phyloP scores from a whole-genome alignment of 2,797 vertebrate species.

The Gadopsis marmoratus region DNA sequence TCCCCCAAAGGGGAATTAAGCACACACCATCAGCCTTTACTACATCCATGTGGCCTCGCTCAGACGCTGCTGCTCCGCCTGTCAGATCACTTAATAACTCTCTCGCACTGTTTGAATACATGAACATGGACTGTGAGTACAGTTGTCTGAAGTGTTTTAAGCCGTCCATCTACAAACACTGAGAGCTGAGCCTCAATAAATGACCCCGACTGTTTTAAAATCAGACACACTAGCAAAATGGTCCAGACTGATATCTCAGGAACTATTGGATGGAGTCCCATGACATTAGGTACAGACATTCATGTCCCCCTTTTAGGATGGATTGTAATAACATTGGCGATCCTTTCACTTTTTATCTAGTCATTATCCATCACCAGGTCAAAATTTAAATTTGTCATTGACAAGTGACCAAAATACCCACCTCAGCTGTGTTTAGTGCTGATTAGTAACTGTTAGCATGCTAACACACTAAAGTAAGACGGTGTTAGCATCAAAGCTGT shows the following conservation, averaged over 20 bases:
- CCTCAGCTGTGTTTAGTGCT: too few species aligned
- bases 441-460: neutral
- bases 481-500: too few species aligned
- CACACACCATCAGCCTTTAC: slow-evolving; percentile 54
- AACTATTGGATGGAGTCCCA: neutral
- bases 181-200: neutral
- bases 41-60: slow-evolving; percentile 38
- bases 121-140: slow-evolving; percentile 11
- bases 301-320: neutral
- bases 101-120: neutral
- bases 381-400: neutral
- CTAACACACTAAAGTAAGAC: neutral
- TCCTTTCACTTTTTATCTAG: neutral
- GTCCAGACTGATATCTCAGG: neutral
- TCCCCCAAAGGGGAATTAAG: slow-evolving; percentile 58
- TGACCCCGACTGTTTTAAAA: neutral
- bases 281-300: neutral
- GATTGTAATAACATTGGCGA: neutral
- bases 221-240: neutral
- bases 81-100: slow-evolving; percentile 50
- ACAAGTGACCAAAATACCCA: neutral
- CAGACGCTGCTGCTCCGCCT: slow-evolving; percentile 29
- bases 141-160: slow-evolving; percentile 16
- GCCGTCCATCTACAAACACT: neutral
- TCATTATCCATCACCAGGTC: neutral